Conservation (phyloP, 2,797 vertebrate genomes). For the Pteropus rufus region DNA sequence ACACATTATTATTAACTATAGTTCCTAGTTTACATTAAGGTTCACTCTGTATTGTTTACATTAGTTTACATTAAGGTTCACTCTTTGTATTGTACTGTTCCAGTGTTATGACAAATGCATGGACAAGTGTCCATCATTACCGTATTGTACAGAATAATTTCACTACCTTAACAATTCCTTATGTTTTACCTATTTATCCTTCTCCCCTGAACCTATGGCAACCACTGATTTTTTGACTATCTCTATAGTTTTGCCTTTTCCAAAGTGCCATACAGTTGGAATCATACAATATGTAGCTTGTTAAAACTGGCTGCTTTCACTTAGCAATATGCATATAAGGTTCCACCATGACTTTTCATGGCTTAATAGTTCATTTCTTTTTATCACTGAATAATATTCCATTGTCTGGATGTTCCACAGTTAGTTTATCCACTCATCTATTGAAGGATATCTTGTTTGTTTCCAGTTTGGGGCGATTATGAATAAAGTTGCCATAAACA, state of each 20-base stretch:
- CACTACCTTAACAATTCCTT: background rate
- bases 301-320: background rate
- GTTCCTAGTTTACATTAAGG: background rate
- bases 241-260: constrained; percentile 19
- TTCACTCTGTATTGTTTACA: background rate
- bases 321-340: background rate
- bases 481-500: background rate
- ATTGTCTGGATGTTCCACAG: background rate
- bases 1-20: background rate
- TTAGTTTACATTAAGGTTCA: background rate
- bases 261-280: background rate
- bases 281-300: background rate
- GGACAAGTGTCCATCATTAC: background rate
- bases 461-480: background rate
- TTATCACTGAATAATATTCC: background rate
- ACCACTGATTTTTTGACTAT: background rate
- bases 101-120: background rate
- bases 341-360: background rate
- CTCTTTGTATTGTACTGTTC: background rate
- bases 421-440: background rate
- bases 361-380: background rate
- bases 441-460: background rate
- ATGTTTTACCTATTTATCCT: background rate
- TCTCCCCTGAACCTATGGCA: background rate
- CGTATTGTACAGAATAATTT: background rate